A percentile compares a stretch with the other conserved stretches of the same genome.
Conservation (phyloP, 2,888 invertebrate species). For the Lasius fuliginosus region DNA sequence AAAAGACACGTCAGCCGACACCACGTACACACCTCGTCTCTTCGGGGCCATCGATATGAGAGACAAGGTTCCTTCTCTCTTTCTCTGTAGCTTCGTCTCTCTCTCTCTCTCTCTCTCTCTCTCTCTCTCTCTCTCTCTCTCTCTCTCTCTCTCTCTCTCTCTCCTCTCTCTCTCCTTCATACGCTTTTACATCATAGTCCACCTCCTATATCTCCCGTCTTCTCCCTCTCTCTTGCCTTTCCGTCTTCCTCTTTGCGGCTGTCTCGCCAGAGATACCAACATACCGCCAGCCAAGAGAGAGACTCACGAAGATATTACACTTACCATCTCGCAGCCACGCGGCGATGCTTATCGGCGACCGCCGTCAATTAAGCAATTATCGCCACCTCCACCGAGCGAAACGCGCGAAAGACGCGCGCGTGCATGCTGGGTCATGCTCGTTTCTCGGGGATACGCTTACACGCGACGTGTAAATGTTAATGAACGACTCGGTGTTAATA, state of each 20-base stretch:
- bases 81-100: slow-evolving; percentile 52
- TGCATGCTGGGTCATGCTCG: slow-evolving; percentile 63
- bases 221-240: slow-evolving; percentile 15
- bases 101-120: slow-evolving; percentile 10
- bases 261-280: slow-evolving; percentile 25
- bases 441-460: slow-evolving; percentile 29
- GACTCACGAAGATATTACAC: slow-evolving; percentile 70
- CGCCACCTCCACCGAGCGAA: slow-evolving; percentile 67
- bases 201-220: slow-evolving; percentile 13
- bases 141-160: slow-evolving; percentile 58
- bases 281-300: slow-evolving; percentile 27
- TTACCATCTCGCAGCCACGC: slow-evolving; percentile 69
- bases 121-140: slow-evolving; percentile 58
- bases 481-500: slow-evolving; percentile 48
- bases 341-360: slow-evolving; percentile 74
- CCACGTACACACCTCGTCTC: slow-evolving; percentile 76
- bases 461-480: slow-evolving; percentile 40
- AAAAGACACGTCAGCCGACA: slow-evolving; percentile 81
- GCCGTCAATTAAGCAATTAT: slow-evolving; percentile 80
- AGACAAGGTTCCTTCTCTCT: slow-evolving; percentile 56
- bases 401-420: slow-evolving; percentile 49
- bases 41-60: slow-evolving; percentile 75
- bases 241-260: slow-evolving; percentile 9
- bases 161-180: slow-evolving; percentile 3
- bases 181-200: slow-evolving; percentile 31